A percentile compares a stretch with the other conserved stretches of the same genome.
These are phyloP conservation scores for Ptychochromis oligacanthus DNA, from an alignment of 2,113 vertebrate genomes.

Conservation along the genomic window DNA sequence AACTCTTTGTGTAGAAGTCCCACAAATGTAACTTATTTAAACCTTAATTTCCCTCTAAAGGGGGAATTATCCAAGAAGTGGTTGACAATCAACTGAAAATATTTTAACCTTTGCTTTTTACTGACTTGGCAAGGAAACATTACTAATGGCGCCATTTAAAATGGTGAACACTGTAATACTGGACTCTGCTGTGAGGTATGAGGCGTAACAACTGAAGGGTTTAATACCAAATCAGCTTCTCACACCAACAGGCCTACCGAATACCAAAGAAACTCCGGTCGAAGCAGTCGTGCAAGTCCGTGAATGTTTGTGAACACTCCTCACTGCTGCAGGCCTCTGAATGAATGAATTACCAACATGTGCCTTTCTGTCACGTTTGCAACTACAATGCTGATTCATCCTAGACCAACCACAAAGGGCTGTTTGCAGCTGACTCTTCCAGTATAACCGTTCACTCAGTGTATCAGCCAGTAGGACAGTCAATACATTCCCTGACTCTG, in stretches of 20 bases:
- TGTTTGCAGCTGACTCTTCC: constrained; percentile 57
- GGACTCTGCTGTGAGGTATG: constrained; percentile 44
- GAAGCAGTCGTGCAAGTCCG: constrained; percentile 33
- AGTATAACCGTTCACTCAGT: constrained; percentile 40
- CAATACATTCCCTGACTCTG: constrained; percentile 78
- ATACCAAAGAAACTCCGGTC: constrained; percentile 68
- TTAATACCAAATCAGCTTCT: constrained; percentile 64
- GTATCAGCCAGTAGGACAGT: constrained; percentile 59
- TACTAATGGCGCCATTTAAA: constrained; percentile 62
- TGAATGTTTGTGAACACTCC: constrained; percentile 46
- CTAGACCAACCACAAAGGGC: constrained; percentile 63
- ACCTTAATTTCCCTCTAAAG: constrained; percentile 61
- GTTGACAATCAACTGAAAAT: constrained; percentile 85
- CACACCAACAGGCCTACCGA: constrained; percentile 63
- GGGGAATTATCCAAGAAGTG: constrained; percentile 71
- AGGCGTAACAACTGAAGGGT: constrained; percentile 28
- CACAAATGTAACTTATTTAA: constrained; percentile 70
- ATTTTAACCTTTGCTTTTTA: constrained; percentile 60
- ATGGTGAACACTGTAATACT: constrained; percentile 55
- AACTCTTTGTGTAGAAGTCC: constrained; percentile 55
- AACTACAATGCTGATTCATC: constrained; percentile 40
- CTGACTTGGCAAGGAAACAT: constrained; percentile 48
- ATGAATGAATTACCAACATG: constrained; percentile 54
- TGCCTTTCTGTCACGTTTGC: constrained; percentile 64
- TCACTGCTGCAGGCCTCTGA: constrained; percentile 44